Percentiles rank a stretch among this genome's conserved stretches.
phyloP scores from a whole-genome alignment of 2,888 invertebrate species.

The Horisme vitalbata region DNA sequence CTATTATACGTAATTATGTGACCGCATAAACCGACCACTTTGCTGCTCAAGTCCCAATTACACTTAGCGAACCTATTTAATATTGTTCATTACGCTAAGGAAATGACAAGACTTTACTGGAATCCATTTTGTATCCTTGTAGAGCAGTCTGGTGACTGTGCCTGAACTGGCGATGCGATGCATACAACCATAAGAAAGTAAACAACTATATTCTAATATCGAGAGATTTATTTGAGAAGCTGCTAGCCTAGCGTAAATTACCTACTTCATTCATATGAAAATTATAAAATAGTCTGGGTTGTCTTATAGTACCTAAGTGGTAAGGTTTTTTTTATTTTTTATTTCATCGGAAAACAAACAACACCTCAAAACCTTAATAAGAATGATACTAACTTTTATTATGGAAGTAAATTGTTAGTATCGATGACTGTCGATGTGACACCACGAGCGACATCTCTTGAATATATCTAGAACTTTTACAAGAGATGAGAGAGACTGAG shows the following conservation, averaged over 20 bases:
- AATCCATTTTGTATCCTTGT: conserved; percentile 61
- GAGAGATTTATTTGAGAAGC: too few relatives aligned
- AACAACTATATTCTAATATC: too few relatives aligned
- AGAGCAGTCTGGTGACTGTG: conserved; percentile 39
- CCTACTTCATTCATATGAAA: too few relatives aligned
- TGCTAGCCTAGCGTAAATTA: too few relatives aligned
- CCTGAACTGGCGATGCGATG: conserved; percentile 10
- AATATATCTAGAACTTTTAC: conserved; percentile 28
- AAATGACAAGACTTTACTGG: conserved; percentile 73
- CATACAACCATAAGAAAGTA: too few relatives aligned
- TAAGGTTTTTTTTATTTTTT: too few relatives aligned
- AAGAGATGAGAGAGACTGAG: not conserved
- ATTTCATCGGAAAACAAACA: too few relatives aligned
- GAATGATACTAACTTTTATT: too few relatives aligned
- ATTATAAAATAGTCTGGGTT: too few relatives aligned
- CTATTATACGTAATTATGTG: conserved; percentile 77
- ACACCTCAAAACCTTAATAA: too few relatives aligned
- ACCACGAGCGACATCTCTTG: conserved; percentile 36
- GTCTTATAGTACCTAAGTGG: too few relatives aligned
- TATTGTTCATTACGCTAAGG: conserved; percentile 76
- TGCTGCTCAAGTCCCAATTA: conserved; percentile 71
- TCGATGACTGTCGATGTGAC: not conserved
- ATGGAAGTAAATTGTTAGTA: too few relatives aligned
- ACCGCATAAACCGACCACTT: conserved; percentile 74
- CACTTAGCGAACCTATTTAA: conserved; percentile 71